Evolutionary conservation across 2,113 vertebrate genomes (phyloP).

Genomic region (Nematolebias whitei): DNA sequence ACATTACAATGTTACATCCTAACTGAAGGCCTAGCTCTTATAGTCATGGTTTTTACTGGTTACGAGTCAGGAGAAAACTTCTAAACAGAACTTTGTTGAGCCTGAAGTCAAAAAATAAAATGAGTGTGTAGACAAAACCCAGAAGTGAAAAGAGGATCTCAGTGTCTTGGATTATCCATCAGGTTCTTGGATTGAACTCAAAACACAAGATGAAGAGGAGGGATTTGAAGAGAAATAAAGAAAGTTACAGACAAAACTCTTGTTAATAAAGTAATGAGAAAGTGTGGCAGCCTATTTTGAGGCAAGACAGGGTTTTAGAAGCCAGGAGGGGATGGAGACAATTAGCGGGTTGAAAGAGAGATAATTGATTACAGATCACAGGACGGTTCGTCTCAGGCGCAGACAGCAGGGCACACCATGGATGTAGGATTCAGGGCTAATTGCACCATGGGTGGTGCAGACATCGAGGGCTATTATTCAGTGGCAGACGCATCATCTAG

Average conservation of each 20-base stretch:
- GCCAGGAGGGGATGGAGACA: conserved; percentile 10
- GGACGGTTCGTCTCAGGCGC: conserved; percentile 67
- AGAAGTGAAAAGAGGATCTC: conserved; percentile 33
- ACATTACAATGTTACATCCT: too few species aligned
- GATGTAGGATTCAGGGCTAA: conserved; percentile 50
- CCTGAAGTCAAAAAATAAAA: neutral
- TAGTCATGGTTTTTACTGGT: too few species aligned
- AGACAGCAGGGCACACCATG: conserved; percentile 33
- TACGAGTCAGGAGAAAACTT: too few species aligned
- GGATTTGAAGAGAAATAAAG: neutral
- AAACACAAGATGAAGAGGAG: conserved; percentile 1
- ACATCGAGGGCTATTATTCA: conserved; percentile 35
- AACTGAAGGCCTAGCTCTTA: too few species aligned
- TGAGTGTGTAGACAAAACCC: conserved; percentile 11
- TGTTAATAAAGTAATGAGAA: conserved; percentile 57
- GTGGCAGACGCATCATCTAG: conserved; percentile 31
- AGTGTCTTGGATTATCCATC: conserved; percentile 32
- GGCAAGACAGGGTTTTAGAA: conserved; percentile 3
- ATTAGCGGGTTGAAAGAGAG: conserved; percentile 39
- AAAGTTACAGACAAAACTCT: neutral
- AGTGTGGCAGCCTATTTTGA: conserved; percentile 16
- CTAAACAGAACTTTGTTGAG: too few species aligned
- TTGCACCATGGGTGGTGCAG: conserved; percentile 46
- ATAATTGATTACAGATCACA: conserved; percentile 68
- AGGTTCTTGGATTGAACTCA: conserved; percentile 35